Evolutionary conservation across 35 echinoderm and acorn worm species (phyloP).

Genomic region (Stichopus chloronotus): DNA sequence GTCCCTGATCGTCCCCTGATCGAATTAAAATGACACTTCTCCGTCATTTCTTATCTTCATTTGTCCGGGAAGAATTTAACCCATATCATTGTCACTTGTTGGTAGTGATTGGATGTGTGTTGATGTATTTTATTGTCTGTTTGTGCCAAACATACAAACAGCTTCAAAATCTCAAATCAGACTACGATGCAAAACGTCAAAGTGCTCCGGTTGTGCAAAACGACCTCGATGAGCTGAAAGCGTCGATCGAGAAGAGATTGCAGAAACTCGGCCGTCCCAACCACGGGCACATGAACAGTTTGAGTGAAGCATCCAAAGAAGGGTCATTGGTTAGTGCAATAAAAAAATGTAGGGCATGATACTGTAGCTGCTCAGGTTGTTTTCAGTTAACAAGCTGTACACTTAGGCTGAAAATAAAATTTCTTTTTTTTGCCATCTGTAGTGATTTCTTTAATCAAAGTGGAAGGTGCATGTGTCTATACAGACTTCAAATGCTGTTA

Average conservation of each 20-base stretch:
- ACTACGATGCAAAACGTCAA: neutral
- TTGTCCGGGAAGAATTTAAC: too few relatives aligned
- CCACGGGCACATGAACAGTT: too few relatives aligned
- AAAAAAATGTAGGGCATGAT: neutral
- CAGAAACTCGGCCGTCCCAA: too few relatives aligned
- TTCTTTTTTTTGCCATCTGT: too few relatives aligned
- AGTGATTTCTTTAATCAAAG: neutral
- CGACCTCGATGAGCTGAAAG: slow-evolving; percentile 18
- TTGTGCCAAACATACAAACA: neutral
- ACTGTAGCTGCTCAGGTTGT: neutral
- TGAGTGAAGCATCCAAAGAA: neutral
- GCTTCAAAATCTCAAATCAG: neutral
- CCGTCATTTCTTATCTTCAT: too few relatives aligned
- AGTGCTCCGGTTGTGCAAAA: neutral
- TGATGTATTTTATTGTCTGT: slow-evolving; percentile 12
- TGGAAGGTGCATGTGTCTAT: too few relatives aligned
- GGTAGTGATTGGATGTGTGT: neutral
- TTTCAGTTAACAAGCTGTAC: too few relatives aligned
- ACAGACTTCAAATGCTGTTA: too few relatives aligned
- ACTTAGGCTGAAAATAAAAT: too few relatives aligned
- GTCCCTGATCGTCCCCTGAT: neutral
- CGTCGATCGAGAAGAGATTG: neutral
- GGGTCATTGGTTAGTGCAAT: neutral
- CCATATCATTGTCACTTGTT: too few relatives aligned
- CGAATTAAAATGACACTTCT: too few relatives aligned